These are phyloP conservation scores for Amaurobius ferox DNA, from an alignment of 2,888 invertebrate genomes.

Conservation along the genomic window DNA sequence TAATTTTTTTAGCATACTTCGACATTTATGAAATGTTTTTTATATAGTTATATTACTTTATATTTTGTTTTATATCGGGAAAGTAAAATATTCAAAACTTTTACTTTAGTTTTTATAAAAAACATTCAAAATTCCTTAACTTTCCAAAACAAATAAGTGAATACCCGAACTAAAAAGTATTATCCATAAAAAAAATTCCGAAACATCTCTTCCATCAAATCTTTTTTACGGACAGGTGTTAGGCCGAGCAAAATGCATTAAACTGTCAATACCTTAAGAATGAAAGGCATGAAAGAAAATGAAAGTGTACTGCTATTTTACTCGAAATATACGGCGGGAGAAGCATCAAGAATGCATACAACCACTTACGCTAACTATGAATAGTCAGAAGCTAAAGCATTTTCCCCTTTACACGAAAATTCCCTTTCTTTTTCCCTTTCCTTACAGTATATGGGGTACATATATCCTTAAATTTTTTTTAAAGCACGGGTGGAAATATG, in stretches of 20 bases:
- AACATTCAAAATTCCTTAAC: too few relatives aligned
- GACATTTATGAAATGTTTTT: too few relatives aligned
- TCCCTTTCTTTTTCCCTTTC: not conserved
- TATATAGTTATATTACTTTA: too few relatives aligned
- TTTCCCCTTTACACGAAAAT: not conserved
- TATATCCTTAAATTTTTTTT: not conserved
- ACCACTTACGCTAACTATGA: constrained; percentile 56
- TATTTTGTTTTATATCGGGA: too few relatives aligned
- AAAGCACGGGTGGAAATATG: constrained; percentile 38
- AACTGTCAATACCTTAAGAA: constrained; percentile 49
- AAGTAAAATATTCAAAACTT: too few relatives aligned
- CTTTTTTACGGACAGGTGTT: constrained; percentile 30
- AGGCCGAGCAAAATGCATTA: constrained; percentile 46
- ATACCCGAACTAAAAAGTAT: too few relatives aligned
- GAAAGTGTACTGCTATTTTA: constrained; percentile 5
- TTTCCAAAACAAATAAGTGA: too few relatives aligned
- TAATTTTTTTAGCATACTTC: too few relatives aligned
- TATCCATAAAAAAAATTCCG: too few relatives aligned
- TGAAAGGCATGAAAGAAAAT: constrained; percentile 23
- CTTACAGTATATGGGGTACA: not conserved
- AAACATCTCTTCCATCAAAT: not conserved
- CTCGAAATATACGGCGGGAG: not conserved
- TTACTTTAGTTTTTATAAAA: too few relatives aligned
- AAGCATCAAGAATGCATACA: constrained; percentile 40
- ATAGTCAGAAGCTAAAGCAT: constrained; percentile 34